A percentile compares a stretch with the other conserved stretches of the same genome.
Evolutionary conservation across 2,797 vertebrate genomes (phyloP).

Genomic region (Ptychobarbus kaznakovi): DNA sequence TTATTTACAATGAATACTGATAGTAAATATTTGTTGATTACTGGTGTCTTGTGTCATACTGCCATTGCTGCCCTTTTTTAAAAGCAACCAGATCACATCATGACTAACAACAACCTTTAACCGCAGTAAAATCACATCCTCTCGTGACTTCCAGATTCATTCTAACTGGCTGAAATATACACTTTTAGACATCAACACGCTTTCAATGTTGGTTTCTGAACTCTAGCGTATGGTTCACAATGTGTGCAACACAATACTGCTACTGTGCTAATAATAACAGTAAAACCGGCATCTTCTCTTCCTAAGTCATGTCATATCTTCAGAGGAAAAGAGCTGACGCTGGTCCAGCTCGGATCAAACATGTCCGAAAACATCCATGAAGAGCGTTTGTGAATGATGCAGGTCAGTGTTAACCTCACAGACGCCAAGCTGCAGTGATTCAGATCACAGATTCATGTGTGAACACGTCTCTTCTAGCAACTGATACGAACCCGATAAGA

Average conservation of each 20-base stretch:
- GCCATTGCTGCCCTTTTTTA: neutral
- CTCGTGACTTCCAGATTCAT: neutral
- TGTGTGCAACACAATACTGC: neutral
- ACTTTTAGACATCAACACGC: neutral
- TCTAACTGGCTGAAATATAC: neutral
- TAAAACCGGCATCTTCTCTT: neutral
- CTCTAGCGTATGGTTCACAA: neutral
- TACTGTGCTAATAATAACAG: neutral
- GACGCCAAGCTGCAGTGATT: neutral
- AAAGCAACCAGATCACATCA: neutral
- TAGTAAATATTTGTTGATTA: neutral
- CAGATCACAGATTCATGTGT: constrained; percentile 8
- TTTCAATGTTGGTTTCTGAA: neutral
- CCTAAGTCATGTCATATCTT: neutral
- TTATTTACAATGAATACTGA: neutral
- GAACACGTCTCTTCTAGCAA: constrained; percentile 7
- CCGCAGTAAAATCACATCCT: neutral
- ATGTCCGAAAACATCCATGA: neutral
- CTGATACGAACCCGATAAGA: neutral
- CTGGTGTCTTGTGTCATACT: neutral
- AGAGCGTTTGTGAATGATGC: neutral
- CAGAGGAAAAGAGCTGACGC: neutral
- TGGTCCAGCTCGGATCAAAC: neutral
- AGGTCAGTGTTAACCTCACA: neutral
- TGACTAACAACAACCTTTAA: neutral